Evolutionary conservation across 2,888 invertebrate genomes (phyloP), one percentile per base, ranked within the genome.

Genomic region (Megamerina dolium): DNA sequence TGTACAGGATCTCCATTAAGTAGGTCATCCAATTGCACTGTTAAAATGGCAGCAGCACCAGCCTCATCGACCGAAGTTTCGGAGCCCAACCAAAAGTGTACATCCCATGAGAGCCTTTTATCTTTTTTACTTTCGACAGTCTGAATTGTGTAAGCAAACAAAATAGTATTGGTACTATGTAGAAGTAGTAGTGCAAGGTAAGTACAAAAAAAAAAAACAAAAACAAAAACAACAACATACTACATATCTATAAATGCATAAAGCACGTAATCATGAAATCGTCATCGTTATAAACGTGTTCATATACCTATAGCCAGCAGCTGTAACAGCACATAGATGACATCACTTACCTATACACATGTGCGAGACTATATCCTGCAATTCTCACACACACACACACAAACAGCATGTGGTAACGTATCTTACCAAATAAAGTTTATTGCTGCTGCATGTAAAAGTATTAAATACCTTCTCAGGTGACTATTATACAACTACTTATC

Each of bases 61-160:
- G 83, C 77, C 70, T 86, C 86, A 66, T 86, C 86, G 65, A 83
- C 83, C 0, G 82, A 78, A 0, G 87, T 86, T 59, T 87, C 78
- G 31, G 79, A 79, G 26, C 91, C 92, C 31, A 92, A 76, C 91
- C 92, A 92, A 72, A 86, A 92, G 70, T 90, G 87, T 37, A 90
- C 81, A 63, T 92, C 85, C 85, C 88, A 90, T 18, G 77, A 74
- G 10, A 83, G 70, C n/a, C 76, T 74, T 55, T 80, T 80, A 45
- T 75, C 75, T 10, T 23, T n/a, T 58, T 78, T 79, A 41, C 74
- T 74, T 39, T 81, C 73, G 61, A 80, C 81, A 2, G 87, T 87
- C 87, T 88, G 66, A 31, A n/a, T n/a, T n/a, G n/a, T n/a, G n/a
- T n/a, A n/a, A n/a, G n/a, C n/a, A n/a, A n/a, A n/a, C n/a, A n/a